Base-by-base conservation (phyloP, 2,888 invertebrate genomes). In the Drosophila merina region DNA sequence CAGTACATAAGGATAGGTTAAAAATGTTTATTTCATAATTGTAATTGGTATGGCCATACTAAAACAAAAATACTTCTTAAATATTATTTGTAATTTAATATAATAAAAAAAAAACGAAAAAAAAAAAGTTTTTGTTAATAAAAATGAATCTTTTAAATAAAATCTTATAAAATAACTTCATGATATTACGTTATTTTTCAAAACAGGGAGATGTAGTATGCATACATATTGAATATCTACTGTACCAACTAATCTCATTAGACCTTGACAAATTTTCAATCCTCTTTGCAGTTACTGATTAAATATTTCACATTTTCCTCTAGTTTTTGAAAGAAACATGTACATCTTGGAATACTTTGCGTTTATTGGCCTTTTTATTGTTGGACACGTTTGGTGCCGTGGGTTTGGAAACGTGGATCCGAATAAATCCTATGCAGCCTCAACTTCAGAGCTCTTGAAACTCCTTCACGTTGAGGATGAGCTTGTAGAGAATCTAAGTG, bases 401-500 rank as follows among this genome's bases (percentile, higher is more conserved):
- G 10, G 20, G 10, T 20, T 40, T 52, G 10, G 10, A 9, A 28
- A 45, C 10, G 3, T 6, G 0, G 2, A n/a, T 10, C 8, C 9
- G 0, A 33, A 50, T 2, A 56, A 54, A 6, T 58, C 56, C 3
- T 66, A 62, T 28, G 25, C 73, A 30, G n/a, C 52, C 1, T 76
- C 75, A 6, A 59, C 74, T 14, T 55, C 25, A 4, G 40, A 49
- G 2, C 5, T 76, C 2, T 28, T 30, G n/a, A 14, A 28, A 0
- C 73, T 76, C 1, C 10, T 79, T 7, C 2, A 40, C 0, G 26
- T 66, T 8, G 79, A 76, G 40, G 44, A 62, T 12, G 10, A 36
- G 26, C 42, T 75, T 1, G n/a, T 56, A 4, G 31, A 67, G 7
- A 76, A 76, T 28, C 14, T 76, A 14, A 26, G 6, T 0, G 25